A percentile compares a stretch with the other conserved stretches of the same genome.
phyloP scores from a whole-genome alignment of 2,797 vertebrate species.

The Aldrovandia affinis region DNA sequence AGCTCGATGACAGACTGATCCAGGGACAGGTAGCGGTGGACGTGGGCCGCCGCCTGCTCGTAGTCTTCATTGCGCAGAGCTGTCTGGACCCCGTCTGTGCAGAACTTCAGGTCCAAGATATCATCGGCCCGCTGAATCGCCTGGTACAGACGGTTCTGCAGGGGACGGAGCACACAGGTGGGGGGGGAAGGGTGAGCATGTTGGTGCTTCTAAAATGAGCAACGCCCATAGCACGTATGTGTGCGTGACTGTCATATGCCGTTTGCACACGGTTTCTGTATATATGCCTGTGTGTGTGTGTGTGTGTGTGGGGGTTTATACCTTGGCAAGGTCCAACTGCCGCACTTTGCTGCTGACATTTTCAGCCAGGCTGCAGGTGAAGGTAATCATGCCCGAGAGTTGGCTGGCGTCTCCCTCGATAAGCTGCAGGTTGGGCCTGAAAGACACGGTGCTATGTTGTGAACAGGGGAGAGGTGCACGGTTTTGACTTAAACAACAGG shows the following conservation, averaged over 20 bases:
- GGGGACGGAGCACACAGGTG: not conserved
- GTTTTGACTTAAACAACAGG: not conserved
- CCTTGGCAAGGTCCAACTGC: slow-evolving; percentile 96
- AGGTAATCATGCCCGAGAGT: slow-evolving; percentile 93
- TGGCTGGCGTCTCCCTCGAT: slow-evolving; percentile 95
- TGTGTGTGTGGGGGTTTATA: slow-evolving; percentile 50
- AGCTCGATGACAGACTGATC: slow-evolving; percentile 98
- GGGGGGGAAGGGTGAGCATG: not conserved
- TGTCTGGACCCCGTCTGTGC: slow-evolving; percentile 95
- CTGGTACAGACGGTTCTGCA: slow-evolving; percentile 94
- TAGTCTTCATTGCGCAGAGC: slow-evolving; percentile 91
- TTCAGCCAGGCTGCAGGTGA: slow-evolving; percentile 95
- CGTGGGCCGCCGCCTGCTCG: slow-evolving; percentile 95
- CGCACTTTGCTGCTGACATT: slow-evolving; percentile 96
- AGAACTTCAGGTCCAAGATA: slow-evolving; percentile 97
- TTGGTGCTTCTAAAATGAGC: not conserved
- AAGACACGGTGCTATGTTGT: slow-evolving; percentile 18
- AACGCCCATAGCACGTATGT: not conserved
- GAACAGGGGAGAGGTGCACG: not conserved
- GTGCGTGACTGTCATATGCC: no score
- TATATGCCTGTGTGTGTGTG: no score
- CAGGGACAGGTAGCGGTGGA: slow-evolving; percentile 93
- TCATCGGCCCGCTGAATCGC: slow-evolving; percentile 97
- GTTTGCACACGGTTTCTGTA: no score
- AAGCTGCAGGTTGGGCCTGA: slow-evolving; percentile 90